These are phyloP conservation scores for Nysson spinosus DNA, from an alignment of 2,888 invertebrate species.

Conservation along the genomic window DNA sequence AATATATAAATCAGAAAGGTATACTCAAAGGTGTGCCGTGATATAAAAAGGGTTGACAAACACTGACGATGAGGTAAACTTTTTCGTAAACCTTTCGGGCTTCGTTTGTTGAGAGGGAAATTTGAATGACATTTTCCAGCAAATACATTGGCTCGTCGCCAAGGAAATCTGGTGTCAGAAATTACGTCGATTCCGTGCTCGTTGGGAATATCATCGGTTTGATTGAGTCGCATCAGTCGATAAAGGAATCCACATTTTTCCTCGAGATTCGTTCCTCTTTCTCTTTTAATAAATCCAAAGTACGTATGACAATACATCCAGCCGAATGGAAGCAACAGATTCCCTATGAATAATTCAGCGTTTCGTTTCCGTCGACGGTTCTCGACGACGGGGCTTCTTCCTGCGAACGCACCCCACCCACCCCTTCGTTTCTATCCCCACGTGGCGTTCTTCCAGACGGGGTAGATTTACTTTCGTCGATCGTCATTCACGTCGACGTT, in stretches of 20 bases:
- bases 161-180: too few relatives aligned
- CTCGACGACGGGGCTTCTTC: slow-evolving; percentile 1
- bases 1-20: too few relatives aligned
- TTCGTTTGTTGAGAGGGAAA: too few relatives aligned
- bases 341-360: slow-evolving; percentile 66
- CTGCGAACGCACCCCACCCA: neutral
- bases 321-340: slow-evolving; percentile 65
- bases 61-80: too few relatives aligned
- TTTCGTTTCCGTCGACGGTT: slow-evolving; percentile 42
- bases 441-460: slow-evolving; percentile 10
- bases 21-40: too few relatives aligned
- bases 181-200: too few relatives aligned
- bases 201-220: too few relatives aligned
- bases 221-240: neutral
- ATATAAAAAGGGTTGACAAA: too few relatives aligned
- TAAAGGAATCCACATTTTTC: neutral
- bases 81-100: too few relatives aligned
- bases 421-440: slow-evolving; percentile 17
- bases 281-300: slow-evolving; percentile 20
- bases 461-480: slow-evolving; percentile 33
- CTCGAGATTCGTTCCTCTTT: slow-evolving; percentile 2
- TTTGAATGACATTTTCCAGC: too few relatives aligned
- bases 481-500: slow-evolving; percentile 39
- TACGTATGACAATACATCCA: slow-evolving; percentile 24
- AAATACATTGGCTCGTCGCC: too few relatives aligned